Evolutionary conservation across 2,888 invertebrate genomes (phyloP).

Genomic region (Apotomis betuletana): DNA sequence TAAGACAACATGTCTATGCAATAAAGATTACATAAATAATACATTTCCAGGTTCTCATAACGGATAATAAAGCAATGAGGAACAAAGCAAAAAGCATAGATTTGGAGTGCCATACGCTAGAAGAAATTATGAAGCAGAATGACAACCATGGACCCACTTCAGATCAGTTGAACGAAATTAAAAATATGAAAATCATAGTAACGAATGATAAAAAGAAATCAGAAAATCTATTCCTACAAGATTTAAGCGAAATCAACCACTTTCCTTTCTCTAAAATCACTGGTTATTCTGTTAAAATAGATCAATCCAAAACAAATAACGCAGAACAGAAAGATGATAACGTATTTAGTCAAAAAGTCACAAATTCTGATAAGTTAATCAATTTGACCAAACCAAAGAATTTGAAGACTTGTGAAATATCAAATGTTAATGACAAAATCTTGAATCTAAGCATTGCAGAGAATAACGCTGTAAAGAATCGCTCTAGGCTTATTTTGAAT

Average conservation of each 20-base stretch:
- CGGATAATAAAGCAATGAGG: constrained; percentile 52
- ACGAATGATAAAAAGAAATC: constrained; percentile 26
- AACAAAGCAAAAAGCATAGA: constrained; percentile 47
- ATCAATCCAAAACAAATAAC: constrained; percentile 21
- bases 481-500: constrained; percentile 9
- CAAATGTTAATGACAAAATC: constrained; percentile 3
- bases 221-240: constrained; percentile 41
- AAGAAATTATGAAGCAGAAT: constrained; percentile 49
- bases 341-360: background rate
- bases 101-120: constrained; percentile 49
- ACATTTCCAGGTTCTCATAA: constrained; percentile 55
- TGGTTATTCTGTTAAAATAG: constrained; percentile 12
- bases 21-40: background rate
- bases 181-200: constrained; percentile 36
- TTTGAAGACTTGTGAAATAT: background rate
- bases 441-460: background rate
- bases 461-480: background rate
- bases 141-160: constrained; percentile 35
- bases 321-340: background rate
- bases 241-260: constrained; percentile 21
- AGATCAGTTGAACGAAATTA: constrained; percentile 38
- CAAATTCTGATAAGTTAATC: constrained; percentile 23
- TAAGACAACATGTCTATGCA: background rate
- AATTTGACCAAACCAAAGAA: constrained; percentile 11
- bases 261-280: constrained; percentile 16